Evolutionary conservation across 2,113 vertebrate genomes (phyloP).

Genomic region (Stercorarius parasiticus): DNA sequence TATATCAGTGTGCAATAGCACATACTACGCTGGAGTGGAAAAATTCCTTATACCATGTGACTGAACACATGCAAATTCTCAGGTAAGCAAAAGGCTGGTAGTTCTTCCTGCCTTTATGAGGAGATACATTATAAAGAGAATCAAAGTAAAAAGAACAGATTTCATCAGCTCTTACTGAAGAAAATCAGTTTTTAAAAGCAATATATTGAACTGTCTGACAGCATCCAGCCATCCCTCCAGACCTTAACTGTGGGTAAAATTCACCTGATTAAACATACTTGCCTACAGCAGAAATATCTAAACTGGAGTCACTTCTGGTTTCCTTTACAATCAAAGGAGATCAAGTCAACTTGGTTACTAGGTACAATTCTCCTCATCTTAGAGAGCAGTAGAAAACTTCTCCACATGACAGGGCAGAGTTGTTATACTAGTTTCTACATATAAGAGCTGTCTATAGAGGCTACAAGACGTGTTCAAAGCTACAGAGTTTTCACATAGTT

Average conservation of each 20-base stretch:
- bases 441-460: not conserved
- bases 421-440: not conserved
- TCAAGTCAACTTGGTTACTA: not conserved
- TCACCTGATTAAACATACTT: not conserved
- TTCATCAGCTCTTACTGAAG: not conserved
- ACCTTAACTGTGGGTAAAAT: not conserved
- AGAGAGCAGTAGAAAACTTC: not conserved
- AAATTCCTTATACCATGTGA: not conserved
- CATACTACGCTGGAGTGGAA: not conserved
- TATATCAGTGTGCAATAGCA: not conserved
- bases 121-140: not conserved
- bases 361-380: not conserved
- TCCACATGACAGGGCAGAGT: not conserved
- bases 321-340: not conserved
- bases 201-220: not conserved
- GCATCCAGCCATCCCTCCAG: not conserved
- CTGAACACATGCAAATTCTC: not conserved
- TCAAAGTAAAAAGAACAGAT: not conserved
- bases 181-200: not conserved
- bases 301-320: not conserved
- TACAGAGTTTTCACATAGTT: not conserved
- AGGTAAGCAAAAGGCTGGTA: not conserved
- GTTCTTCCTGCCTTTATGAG: not conserved
- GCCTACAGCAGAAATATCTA: not conserved
- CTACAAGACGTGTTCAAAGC: not conserved